Evolutionary conservation across 1,140 invertebrate genomes (phyloP), one percentile per base, ranked within the genome.

Genomic region (Drosophila lowei): DNA sequence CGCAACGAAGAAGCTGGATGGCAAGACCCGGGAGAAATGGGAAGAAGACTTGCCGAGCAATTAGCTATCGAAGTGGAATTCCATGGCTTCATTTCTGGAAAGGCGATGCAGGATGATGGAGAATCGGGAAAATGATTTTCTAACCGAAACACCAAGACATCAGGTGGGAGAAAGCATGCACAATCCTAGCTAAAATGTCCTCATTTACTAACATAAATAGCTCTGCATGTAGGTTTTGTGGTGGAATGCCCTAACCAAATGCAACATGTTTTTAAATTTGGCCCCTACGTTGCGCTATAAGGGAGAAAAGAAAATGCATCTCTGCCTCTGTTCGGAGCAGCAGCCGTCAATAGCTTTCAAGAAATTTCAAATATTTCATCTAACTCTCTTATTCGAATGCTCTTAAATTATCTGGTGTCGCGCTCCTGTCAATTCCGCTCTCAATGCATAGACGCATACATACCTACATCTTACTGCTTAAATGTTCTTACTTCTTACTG

Each of bases 61-160:
- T 0, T n/a, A 44, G 7, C 23, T 25, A 4, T n/a, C 38, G 1
- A 54, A 2, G 7, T 49, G 23, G 47, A 49, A 3, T 4, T 9
- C 41, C 9, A 28, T 44, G 21, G 5, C 41, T 41, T 55, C 21
- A 21, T 55, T 55, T 11, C 42, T 55, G 41, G 53, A 55, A 13
- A 55, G 11, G 41, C 42, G 41, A 7, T 55, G 21, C 23, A 6
- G 53, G 41, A 55, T 43, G 38, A 57, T 57, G 55, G 42, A 57
- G 13, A 25, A 43, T 54, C 4, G 21, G 30, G 15, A 38, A 52
- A 52, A 11, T 2, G 30, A n/a, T 15, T 30, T 8, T 28, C 30
- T 38, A 38, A 52, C 6, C 13, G 30, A 52, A 16, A 49, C 16
- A 49, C 9, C 21, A 23, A 49, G 23, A 23, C 21, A 49, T 11